phyloP scores from a whole-genome alignment of 2,797 vertebrate genomes.

The Harpagifer antarcticus region DNA sequence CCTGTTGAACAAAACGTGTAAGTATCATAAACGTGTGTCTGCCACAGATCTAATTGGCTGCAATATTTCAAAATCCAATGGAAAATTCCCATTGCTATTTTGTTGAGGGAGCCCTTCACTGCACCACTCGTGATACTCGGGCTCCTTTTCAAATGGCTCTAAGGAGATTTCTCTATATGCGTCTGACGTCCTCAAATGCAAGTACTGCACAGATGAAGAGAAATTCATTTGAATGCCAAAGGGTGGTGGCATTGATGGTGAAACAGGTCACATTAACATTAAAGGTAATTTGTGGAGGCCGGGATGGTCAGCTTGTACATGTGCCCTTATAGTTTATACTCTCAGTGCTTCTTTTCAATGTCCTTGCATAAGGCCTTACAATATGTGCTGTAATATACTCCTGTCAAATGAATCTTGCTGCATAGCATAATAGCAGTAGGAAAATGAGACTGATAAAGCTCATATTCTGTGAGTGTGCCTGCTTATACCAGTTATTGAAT shows the following conservation, averaged over 20 bases:
- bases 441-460: not conserved
- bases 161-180: not conserved
- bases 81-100: no score
- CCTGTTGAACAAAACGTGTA: no score
- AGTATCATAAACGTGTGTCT: no score
- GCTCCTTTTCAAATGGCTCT: not conserved
- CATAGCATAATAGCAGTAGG: not conserved
- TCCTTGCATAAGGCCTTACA: not conserved
- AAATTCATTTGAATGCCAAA: not conserved
- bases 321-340: not conserved
- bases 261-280: constrained; percentile 17
- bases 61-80: no score
- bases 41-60: no score
- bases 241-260: not conserved
- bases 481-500: not conserved
- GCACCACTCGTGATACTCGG: not conserved
- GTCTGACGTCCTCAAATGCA: not conserved
- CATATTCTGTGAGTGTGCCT: not conserved
- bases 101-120: no score
- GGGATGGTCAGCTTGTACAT: not conserved
- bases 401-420: not conserved
- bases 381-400: not conserved
- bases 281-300: not conserved
- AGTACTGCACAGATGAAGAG: not conserved
- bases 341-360: not conserved